Percentiles rank a stretch among this genome's conserved stretches.
These are phyloP conservation scores for Argyra leucocephala DNA, from an alignment of 2,888 invertebrate genomes.

Conservation along the genomic window DNA sequence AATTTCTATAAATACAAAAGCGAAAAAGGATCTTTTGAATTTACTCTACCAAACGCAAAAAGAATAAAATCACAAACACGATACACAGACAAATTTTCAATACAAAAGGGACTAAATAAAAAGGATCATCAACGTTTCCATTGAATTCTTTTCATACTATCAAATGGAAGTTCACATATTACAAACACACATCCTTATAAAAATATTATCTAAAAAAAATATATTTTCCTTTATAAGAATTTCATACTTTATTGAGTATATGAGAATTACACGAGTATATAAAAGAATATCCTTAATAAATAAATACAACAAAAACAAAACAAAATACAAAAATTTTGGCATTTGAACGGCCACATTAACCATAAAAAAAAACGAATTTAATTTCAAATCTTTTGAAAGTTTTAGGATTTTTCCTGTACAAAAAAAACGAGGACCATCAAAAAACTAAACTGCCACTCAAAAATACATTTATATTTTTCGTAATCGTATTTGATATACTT, in stretches of 20 bases:
- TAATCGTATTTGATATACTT: no score
- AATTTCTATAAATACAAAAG: no score
- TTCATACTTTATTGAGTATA: not conserved
- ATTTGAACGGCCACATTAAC: conserved; percentile 3
- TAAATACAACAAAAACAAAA: not conserved
- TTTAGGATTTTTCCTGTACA: not conserved
- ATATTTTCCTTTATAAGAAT: not conserved
- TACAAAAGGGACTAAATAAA: no score
- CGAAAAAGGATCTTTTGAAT: no score
- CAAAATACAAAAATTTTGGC: not conserved
- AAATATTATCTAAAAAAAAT: not conserved
- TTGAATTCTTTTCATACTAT: no score
- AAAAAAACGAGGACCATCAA: not conserved
- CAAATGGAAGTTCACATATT: no score
- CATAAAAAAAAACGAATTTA: not conserved
- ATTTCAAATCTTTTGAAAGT: not conserved
- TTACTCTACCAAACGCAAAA: no score
- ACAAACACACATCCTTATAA: not conserved
- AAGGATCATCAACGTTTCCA: no score
- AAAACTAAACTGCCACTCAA: not conserved
- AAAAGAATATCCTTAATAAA: not conserved
- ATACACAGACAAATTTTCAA: no score
- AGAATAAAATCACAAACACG: no score
- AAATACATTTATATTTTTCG: not conserved
- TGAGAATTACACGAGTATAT: not conserved